Percentiles rank a stretch among this genome's conserved stretches.
Evolutionary conservation across 2,797 vertebrate genomes (phyloP).

Genomic region (Parauchenoglanis ngamensis): DNA sequence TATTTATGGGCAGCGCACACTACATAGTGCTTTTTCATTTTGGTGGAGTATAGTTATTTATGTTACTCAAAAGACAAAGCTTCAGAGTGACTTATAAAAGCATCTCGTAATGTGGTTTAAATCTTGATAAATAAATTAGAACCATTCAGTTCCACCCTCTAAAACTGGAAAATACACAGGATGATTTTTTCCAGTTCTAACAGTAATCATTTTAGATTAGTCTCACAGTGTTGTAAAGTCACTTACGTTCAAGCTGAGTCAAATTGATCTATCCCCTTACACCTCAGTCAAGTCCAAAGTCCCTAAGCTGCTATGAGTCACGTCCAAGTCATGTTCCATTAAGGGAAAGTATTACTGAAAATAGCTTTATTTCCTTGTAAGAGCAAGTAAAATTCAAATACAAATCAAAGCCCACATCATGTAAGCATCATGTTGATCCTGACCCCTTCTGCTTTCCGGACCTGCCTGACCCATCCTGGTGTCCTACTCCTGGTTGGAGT

Average conservation of each 20-base stretch:
- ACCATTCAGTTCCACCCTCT: neutral
- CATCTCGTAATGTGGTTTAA: neutral
- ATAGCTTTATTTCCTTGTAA: neutral
- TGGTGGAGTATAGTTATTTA: slow-evolving; percentile 20
- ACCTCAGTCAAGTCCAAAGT: neutral
- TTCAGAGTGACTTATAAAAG: slow-evolving; percentile 9
- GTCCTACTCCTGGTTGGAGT: too few relatives aligned
- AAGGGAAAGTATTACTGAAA: neutral
- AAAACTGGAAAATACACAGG: neutral
- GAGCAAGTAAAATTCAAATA: neutral
- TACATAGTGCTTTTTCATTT: slow-evolving; percentile 26
- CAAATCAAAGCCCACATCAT: neutral
- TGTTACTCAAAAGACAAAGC: neutral
- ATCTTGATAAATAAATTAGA: neutral
- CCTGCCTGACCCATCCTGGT: too few relatives aligned
- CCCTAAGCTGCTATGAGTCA: neutral
- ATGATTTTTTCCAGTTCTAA: neutral
- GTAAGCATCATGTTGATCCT: neutral
- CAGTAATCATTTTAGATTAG: neutral
- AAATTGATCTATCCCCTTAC: neutral
- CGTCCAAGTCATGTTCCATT: neutral
- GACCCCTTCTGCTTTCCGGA: too few relatives aligned
- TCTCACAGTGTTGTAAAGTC: neutral
- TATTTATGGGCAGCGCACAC: slow-evolving; percentile 38
- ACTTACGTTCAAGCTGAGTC: neutral